Base-by-base conservation (phyloP, 2,888 invertebrate genomes). In the Brenthis ino region DNA sequence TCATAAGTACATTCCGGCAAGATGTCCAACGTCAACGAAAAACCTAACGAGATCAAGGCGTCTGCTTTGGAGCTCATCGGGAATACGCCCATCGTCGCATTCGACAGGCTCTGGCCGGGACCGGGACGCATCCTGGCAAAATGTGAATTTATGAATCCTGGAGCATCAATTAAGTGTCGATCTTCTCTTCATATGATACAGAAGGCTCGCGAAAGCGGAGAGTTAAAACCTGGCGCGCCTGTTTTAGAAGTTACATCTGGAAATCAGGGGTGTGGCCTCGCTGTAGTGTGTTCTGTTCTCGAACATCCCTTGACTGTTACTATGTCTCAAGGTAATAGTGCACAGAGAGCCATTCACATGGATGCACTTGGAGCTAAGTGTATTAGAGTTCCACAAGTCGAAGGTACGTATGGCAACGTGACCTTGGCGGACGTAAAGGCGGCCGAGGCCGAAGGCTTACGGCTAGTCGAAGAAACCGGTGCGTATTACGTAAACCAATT, bases 131-230 rank as follows among this genome's bases (percentile, higher is more conserved):
- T 92, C 67, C 76, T 92, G 56, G 92, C 85, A 2, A 92, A 92
- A 85, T 92, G 92, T 80, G 92, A 92, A 76, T 92, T 88, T 70
- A 92, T 91, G 91, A 92, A 91, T 65, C 92, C 92, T 6, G 90
- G 92, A 43, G 91, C 86, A 12, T 92, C 92, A 2, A 85, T 92
- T 51, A 92, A 92, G 81, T 87, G 87, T 65, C 86, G 92, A 16
- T 92, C 92, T 1, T 86, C 92, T 0, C 74, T 91, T 58, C 80
- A 85, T 70, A 92, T 92, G 92, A 85, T 92, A 65, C 73, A 80
- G 43, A 80, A 80, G 54, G 92, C 92, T 2, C 69, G 77, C 2
- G 81, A 80, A 37, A 79, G 77, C 14, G 91, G 91, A 12, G 80
- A 81, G 6, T 70, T 92, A 57, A 81, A 85, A 65, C 89, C 91